Percentiles rank a stretch among this genome's conserved stretches.
Evolutionary conservation across 2,797 vertebrate species (phyloP).

Genomic region (Hippopotamyrus pictus): DNA sequence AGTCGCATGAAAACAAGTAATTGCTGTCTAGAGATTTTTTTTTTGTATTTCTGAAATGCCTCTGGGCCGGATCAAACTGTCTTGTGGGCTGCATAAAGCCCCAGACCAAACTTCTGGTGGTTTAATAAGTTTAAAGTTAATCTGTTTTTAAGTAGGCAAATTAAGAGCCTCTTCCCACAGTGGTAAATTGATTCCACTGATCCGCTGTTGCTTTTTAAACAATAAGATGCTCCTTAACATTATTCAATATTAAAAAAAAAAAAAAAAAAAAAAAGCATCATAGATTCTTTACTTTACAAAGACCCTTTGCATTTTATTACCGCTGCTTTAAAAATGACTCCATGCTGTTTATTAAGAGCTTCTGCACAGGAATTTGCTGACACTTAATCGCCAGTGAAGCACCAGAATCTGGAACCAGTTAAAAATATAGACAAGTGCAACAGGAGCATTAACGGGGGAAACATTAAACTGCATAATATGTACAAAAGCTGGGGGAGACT

Average conservation of each 20-base stretch:
- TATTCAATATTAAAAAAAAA: not conserved
- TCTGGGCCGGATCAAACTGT: not conserved
- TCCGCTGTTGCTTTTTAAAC: not conserved
- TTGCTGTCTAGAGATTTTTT: not conserved
- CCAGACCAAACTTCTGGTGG: not conserved
- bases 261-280: not conserved
- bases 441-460: not conserved
- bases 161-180: not conserved
- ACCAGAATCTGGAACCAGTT: not conserved
- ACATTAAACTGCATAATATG: not conserved
- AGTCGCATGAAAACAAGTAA: not conserved
- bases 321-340: not conserved
- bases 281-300: slow-evolving; percentile 1
- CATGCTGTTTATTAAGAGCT: not conserved
- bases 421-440: not conserved
- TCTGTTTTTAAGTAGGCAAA: not conserved
- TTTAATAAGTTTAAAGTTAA: not conserved
- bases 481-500: not conserved
- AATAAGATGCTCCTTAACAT: not conserved
- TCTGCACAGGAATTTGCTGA: not conserved
- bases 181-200: not conserved
- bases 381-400: not conserved
- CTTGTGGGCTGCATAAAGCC: not conserved
- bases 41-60: not conserved
- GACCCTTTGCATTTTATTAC: not conserved